Conservation (phyloP, 37 sponge, comb jelly and placozoan species). For the Cliona cf. orientalis region DNA sequence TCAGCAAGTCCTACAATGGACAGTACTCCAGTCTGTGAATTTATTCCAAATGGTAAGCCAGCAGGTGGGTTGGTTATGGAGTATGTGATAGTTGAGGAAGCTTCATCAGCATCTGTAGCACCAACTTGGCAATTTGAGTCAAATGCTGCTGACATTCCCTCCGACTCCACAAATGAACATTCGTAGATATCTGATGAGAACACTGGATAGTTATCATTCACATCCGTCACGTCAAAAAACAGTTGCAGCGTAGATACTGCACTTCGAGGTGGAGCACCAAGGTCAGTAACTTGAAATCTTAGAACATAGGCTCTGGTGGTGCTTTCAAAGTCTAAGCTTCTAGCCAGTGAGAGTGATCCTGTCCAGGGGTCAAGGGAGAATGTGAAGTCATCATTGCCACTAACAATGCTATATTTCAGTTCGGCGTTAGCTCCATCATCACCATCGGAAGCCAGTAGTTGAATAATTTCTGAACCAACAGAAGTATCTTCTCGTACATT, state of each 20-base stretch:
- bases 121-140: slow-evolving; percentile 20
- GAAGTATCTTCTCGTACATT: slow-evolving; percentile 14
- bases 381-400: slow-evolving; percentile 55
- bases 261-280: slow-evolving; percentile 14
- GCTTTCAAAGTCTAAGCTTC: slow-evolving; percentile 53
- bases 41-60: not conserved
- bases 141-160: not conserved
- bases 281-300: slow-evolving; percentile 34
- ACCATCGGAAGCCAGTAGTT: slow-evolving; percentile 29
- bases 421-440: slow-evolving; percentile 55
- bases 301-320: not conserved
- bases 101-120: slow-evolving; percentile 52
- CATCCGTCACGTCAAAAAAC: slow-evolving; percentile 23
- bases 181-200: slow-evolving; percentile 49
- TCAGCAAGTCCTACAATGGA: not conserved
- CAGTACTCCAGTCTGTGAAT: slow-evolving; percentile 5
- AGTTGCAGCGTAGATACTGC: not conserved
- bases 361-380: slow-evolving; percentile 55
- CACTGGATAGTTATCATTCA: slow-evolving; percentile 61
- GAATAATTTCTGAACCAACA: slow-evolving; percentile 11
- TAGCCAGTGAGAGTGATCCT: slow-evolving; percentile 43
- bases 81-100: slow-evolving; percentile 20
- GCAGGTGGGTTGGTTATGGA: not conserved
- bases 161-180: slow-evolving; percentile 28
- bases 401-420: slow-evolving; percentile 24